Conservation (phyloP, 2,797 vertebrate genomes). For the Octomys mimax region DNA sequence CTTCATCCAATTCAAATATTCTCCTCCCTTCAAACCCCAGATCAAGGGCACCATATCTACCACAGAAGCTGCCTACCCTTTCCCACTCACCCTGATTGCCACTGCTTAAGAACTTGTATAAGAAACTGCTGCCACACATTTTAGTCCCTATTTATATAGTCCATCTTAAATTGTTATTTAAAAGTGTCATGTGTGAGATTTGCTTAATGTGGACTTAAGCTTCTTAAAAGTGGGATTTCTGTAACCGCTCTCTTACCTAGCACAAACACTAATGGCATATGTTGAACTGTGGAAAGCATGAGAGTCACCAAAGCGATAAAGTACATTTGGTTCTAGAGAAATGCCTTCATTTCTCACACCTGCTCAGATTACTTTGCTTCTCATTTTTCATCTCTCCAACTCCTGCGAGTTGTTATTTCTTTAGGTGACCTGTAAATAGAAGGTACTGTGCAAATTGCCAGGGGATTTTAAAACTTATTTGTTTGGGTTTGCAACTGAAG, state of each 20-base stretch:
- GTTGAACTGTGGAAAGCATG: not conserved
- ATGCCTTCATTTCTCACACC: slow-evolving; percentile 18
- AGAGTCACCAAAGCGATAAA: slow-evolving; percentile 37
- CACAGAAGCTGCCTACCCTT: not conserved
- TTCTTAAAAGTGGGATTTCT: slow-evolving; percentile 15
- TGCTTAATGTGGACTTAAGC: slow-evolving; percentile 28
- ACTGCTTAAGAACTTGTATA: not conserved
- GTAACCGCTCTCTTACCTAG: not conserved
- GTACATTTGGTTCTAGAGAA: slow-evolving; percentile 9
- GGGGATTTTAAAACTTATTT: not conserved
- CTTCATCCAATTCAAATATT: slow-evolving; percentile 5
- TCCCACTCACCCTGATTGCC: not conserved
- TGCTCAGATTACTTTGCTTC: slow-evolving; percentile 30
- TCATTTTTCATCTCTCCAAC: slow-evolving; percentile 29
- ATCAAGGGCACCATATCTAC: not conserved
- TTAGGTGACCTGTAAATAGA: slow-evolving; percentile 36
- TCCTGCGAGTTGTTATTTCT: not conserved
- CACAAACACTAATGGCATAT: not conserved
- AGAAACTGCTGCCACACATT: not conserved
- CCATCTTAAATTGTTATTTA: not conserved
- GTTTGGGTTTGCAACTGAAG: slow-evolving; percentile 13
- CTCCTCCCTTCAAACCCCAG: slow-evolving; percentile 13
- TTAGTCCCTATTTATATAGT: slow-evolving; percentile 12
- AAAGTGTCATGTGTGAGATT: not conserved
- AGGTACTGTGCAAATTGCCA: not conserved